These are phyloP conservation scores for Heliconius nattereri DNA, from an alignment of 1,140 invertebrate genomes.

Conservation along the genomic window DNA sequence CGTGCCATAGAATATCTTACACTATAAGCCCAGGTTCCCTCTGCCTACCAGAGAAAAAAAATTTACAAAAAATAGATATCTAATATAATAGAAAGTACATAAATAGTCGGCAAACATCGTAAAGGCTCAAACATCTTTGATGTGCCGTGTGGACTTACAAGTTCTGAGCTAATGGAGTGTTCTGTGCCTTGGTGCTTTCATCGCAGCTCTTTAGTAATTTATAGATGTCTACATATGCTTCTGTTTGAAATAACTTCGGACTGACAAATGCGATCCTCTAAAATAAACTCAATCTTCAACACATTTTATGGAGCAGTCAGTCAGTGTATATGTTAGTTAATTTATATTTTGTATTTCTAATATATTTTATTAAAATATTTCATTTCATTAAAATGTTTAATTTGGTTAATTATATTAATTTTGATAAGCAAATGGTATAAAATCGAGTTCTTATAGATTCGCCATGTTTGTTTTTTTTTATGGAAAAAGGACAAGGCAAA, in stretches of 20 bases:
- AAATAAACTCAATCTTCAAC: conserved; percentile 6
- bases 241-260: background rate
- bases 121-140: conserved; percentile 16
- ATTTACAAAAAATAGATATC: too few species aligned
- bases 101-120: conserved; percentile 19
- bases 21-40: too few species aligned
- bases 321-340: background rate
- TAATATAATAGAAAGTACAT: background rate
- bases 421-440: too few species aligned
- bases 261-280: conserved; percentile 9
- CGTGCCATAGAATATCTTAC: too few species aligned
- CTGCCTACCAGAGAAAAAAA: too few species aligned
- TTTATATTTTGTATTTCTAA: background rate
- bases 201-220: conserved; percentile 35
- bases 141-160: conserved; percentile 37
- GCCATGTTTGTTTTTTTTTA: too few species aligned
- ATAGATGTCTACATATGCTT: conserved; percentile 22
- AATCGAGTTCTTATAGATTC: too few species aligned
- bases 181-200: conserved; percentile 32
- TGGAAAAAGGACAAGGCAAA: too few species aligned
- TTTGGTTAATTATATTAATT: background rate
- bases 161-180: conserved; percentile 44
- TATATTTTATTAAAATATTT: background rate
- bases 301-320: background rate
- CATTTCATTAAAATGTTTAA: background rate